A percentile compares a stretch with the other conserved stretches of the same genome.
These are phyloP conservation scores for Lamproptera curius DNA, from an alignment of 2,888 invertebrate genomes.

Conservation along the genomic window DNA sequence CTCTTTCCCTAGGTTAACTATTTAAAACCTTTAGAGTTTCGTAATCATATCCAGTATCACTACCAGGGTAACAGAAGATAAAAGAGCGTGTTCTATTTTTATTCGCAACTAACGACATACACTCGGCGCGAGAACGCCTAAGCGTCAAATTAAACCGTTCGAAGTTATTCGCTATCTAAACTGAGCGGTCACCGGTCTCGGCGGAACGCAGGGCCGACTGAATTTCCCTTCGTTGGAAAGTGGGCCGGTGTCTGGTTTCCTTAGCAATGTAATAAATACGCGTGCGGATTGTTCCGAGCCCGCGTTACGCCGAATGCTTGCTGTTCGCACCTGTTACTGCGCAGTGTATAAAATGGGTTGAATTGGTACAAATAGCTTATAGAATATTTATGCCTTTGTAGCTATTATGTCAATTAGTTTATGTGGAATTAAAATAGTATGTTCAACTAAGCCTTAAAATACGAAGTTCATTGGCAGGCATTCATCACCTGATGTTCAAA, in stretches of 20 bases:
- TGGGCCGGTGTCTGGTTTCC: constrained; percentile 60
- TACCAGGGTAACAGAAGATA: too few species aligned
- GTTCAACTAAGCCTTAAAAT: too few species aligned
- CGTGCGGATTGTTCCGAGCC: constrained; percentile 22
- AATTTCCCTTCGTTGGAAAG: constrained; percentile 63
- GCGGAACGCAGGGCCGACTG: constrained; percentile 33
- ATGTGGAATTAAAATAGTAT: not conserved
- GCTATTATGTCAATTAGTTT: not conserved
- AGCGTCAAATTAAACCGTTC: constrained; percentile 8
- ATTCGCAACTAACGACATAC: too few species aligned
- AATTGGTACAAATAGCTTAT: not conserved
- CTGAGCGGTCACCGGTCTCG: too few species aligned
- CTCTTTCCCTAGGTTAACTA: too few species aligned
- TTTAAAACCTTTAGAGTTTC: too few species aligned
- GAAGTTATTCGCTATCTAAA: constrained; percentile 24
- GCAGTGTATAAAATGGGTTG: not conserved
- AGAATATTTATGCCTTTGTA: not conserved
- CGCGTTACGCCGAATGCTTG: constrained; percentile 26
- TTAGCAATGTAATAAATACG: constrained; percentile 19
- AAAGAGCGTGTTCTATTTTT: too few species aligned
- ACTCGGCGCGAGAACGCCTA: constrained; percentile 4
- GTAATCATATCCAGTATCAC: too few species aligned
- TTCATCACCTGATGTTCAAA: too few species aligned
- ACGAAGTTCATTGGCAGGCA: too few species aligned
- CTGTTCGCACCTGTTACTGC: not conserved